phyloP scores from a whole-genome alignment of 2,888 invertebrate species.

The Xestobium rufovillosum region DNA sequence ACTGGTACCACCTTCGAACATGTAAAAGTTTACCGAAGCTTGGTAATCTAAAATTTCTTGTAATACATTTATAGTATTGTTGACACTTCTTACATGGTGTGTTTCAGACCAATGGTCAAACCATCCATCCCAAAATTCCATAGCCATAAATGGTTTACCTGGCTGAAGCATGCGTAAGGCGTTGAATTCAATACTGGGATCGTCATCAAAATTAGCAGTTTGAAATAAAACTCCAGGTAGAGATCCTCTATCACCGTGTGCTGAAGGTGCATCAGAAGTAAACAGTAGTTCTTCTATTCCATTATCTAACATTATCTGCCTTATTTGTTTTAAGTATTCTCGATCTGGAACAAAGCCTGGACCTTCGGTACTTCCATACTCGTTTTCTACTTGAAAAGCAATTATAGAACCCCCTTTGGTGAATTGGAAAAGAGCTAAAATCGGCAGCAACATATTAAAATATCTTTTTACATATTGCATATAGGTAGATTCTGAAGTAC shows the following conservation, averaged over 20 bases:
- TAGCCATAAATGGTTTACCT: conserved; percentile 47
- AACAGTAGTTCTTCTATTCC: conserved; percentile 43
- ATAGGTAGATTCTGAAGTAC: conserved; percentile 31
- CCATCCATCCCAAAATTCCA: conserved; percentile 55
- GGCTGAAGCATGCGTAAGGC: conserved; percentile 41
- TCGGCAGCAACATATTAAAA: conserved; percentile 64
- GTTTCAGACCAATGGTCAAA: conserved; percentile 49
- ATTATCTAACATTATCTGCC: conserved; percentile 33
- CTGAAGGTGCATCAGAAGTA: conserved; percentile 41
- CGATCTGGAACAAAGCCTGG: conserved; percentile 28
- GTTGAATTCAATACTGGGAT: conserved; percentile 40
- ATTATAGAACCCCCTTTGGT: conserved; percentile 76
- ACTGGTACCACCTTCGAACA: conserved; percentile 88
- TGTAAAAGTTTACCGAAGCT: conserved; percentile 76
- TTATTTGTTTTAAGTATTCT: conserved; percentile 39
- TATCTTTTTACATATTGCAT: conserved; percentile 40
- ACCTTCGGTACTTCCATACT: conserved; percentile 11
- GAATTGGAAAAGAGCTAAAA: conserved; percentile 44
- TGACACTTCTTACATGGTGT: conserved; percentile 25
- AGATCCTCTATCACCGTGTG: not conserved
- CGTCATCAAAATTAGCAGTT: conserved; percentile 47
- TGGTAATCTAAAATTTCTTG: conserved; percentile 31
- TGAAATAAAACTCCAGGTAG: conserved; percentile 36
- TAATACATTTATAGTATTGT: conserved; percentile 24
- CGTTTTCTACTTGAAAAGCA: conserved; percentile 55